Conservation (phyloP, 1,140 invertebrate genomes). For the Rhagoletis pomonella region DNA sequence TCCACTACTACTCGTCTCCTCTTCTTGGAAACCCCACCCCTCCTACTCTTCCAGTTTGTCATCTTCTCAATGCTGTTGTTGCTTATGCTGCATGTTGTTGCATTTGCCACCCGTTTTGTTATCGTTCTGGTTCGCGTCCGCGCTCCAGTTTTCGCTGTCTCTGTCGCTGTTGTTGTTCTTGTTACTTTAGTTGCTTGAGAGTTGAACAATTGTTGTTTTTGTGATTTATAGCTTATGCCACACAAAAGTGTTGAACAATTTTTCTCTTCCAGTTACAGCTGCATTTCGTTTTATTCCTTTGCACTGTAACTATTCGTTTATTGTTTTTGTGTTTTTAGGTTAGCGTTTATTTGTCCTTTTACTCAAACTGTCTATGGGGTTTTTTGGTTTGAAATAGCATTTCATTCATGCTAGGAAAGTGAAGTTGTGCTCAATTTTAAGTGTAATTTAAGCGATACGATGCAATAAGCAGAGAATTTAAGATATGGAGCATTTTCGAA, state of each 20-base stretch:
- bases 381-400: neutral
- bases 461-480: too few relatives aligned
- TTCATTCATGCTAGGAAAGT: neutral
- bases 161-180: conserved; percentile 52
- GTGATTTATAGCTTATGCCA: conserved; percentile 43
- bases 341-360: neutral
- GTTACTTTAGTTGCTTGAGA: conserved; percentile 58
- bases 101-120: conserved; percentile 54
- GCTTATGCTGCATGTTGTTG: neutral
- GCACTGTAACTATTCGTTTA: neutral
- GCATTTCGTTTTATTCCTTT: conserved; percentile 16
- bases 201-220: neutral
- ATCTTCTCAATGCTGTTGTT: neutral
- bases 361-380: neutral
- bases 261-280: conserved; percentile 15
- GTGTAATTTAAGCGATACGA: neutral
- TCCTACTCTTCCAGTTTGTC: neutral
- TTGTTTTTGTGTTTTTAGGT: neutral
- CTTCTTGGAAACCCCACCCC: conserved; percentile 27
- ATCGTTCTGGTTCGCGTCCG: conserved; percentile 38
- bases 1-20: conserved; percentile 59
- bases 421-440: neutral
- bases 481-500: too few relatives aligned
- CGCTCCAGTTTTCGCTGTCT: conserved; percentile 41
- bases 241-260: conserved; percentile 42